phyloP scores from a whole-genome alignment of 2,113 vertebrate species.

The Prionailurus bengalensis region DNA sequence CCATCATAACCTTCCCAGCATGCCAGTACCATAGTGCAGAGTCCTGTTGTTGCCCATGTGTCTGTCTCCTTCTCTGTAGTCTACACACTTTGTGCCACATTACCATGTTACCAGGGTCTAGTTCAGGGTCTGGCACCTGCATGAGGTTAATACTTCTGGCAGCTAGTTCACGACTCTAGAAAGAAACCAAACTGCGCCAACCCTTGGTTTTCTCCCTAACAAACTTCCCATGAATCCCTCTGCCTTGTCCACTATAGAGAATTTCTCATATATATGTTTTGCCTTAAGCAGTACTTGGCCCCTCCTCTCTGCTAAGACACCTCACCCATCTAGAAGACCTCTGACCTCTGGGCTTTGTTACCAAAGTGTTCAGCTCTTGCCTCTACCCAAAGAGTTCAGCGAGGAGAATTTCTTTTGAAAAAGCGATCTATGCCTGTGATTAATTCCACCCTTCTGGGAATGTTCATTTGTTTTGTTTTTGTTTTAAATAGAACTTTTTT shows the following conservation, averaged over 20 bases:
- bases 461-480: neutral
- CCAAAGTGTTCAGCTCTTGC: neutral
- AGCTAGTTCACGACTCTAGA: neutral
- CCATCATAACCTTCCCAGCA: neutral
- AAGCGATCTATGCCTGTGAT: neutral
- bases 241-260: neutral
- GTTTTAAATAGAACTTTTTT: neutral
- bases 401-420: neutral
- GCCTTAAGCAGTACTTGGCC: no score
- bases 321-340: neutral
- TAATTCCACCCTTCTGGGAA: neutral
- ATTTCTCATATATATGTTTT: neutral
- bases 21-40: neutral
- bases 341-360: neutral
- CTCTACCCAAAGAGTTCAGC: neutral
- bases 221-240: neutral
- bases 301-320: neutral
- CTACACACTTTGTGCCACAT: neutral
- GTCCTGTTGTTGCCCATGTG: rapidly evolving
- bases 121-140: neutral
- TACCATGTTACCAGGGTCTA: neutral
- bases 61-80: neutral
- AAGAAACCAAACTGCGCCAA: neutral
- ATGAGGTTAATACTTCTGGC: neutral
- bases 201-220: neutral